phyloP scores from a whole-genome alignment of 2,888 invertebrate species.

The Nymphalis urticae region DNA sequence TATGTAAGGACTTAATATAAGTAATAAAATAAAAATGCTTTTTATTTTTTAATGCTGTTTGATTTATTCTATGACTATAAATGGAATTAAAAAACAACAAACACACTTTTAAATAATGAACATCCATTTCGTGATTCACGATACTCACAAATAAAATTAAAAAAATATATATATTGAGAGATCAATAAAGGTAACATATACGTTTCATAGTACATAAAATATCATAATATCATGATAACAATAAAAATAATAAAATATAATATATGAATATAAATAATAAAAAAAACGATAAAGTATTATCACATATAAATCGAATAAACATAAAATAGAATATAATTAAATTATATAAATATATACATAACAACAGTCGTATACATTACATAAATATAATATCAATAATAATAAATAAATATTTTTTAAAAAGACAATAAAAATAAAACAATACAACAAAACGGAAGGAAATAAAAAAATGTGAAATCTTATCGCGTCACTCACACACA shows the following conservation, averaged over 20 bases:
- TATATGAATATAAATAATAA: not conserved
- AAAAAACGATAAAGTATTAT: not conserved
- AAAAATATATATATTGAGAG: slow-evolving; percentile 29
- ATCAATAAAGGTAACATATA: slow-evolving; percentile 33
- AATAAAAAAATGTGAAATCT: slow-evolving; percentile 29
- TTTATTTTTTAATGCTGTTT: slow-evolving; percentile 41
- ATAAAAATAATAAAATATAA: not conserved
- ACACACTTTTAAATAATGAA: slow-evolving; percentile 48
- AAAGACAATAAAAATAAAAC: slow-evolving; percentile 36
- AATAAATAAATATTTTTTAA: slow-evolving; percentile 29
- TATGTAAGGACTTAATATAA: too few species aligned
- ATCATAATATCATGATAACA: slow-evolving; percentile 8
- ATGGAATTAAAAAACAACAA: slow-evolving; percentile 41
- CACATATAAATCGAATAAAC: not conserved
- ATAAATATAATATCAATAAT: too few species aligned
- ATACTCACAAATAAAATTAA: slow-evolving; percentile 22
- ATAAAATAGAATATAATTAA: slow-evolving; percentile 6
- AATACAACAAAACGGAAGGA: slow-evolving; percentile 38
- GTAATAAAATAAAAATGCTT: slow-evolving; percentile 25
- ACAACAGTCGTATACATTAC: slow-evolving; percentile 22
- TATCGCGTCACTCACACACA: slow-evolving; percentile 45
- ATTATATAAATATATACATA: slow-evolving; percentile 27
- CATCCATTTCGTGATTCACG: slow-evolving; percentile 38
- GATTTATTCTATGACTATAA: slow-evolving; percentile 48
- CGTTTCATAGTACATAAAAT: slow-evolving; percentile 12